Conservation (phyloP, 2,113 vertebrate genomes). For the Sinocyclocheilus anshuiensis region DNA sequence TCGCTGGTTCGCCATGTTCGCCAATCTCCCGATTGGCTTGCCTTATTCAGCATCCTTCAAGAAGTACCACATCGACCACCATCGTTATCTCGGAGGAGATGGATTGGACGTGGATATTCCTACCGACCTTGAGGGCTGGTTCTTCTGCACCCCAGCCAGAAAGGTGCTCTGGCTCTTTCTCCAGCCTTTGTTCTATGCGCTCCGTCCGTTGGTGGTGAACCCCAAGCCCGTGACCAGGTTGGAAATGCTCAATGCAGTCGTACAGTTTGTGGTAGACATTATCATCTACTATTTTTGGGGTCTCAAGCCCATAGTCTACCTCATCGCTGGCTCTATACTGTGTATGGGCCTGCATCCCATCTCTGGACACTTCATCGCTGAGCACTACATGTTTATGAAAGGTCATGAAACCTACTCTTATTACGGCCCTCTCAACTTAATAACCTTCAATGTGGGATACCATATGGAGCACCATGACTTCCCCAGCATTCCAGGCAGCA, state of each 20-base stretch:
- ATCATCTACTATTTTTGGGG: conserved; percentile 85
- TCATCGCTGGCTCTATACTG: conserved; percentile 86
- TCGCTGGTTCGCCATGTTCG: conserved; percentile 94
- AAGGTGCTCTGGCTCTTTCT: conserved; percentile 91
- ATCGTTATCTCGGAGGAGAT: conserved; percentile 92
- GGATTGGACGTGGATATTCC: conserved; percentile 91
- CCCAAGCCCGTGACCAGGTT: conserved; percentile 86
- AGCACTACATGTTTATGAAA: conserved; percentile 96
- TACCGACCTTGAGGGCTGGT: conserved; percentile 90
- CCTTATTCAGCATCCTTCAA: conserved; percentile 96
- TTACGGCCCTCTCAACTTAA: conserved; percentile 89
- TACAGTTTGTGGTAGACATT: conserved; percentile 81
- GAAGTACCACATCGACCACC: conserved; percentile 98
- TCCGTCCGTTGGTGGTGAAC: conserved; percentile 88
- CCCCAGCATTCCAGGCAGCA: conserved; percentile 93
- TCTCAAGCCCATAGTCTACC: conserved; percentile 86
- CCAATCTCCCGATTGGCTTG: conserved; percentile 91
- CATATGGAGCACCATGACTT: conserved; percentile 99
- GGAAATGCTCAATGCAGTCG: conserved; percentile 83
- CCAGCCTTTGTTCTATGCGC: conserved; percentile 88
- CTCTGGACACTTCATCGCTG: conserved; percentile 96
- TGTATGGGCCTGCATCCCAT: conserved; percentile 95
- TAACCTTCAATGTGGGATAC: conserved; percentile 98
- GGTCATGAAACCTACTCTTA: conserved; percentile 98
- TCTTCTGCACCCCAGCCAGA: conserved; percentile 88